phyloP scores from a whole-genome alignment of 2,888 invertebrate species.

The Phorcus lineatus region DNA sequence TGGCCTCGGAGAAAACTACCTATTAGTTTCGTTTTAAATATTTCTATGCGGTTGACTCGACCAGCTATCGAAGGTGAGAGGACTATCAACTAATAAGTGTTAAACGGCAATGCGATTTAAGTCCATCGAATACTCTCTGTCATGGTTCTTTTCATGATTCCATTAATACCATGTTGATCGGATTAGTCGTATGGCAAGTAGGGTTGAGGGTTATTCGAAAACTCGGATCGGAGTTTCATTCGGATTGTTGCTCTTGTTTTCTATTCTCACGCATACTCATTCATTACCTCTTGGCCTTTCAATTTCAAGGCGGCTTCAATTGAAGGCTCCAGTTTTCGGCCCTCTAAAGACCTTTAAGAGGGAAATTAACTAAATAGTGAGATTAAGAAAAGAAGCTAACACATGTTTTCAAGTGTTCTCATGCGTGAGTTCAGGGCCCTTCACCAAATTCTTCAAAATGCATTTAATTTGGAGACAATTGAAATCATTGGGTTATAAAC shows the following conservation, averaged over 20 bases:
- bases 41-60: not conserved
- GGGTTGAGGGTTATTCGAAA: not conserved
- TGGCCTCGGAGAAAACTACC: not conserved
- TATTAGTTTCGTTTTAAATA: constrained; percentile 4
- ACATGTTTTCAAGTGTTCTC: constrained; percentile 17
- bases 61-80: not conserved
- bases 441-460: not conserved
- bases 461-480: constrained; percentile 20
- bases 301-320: constrained; percentile 6
- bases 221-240: not conserved
- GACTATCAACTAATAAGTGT: constrained; percentile 2
- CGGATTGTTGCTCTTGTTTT: not conserved
- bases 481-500: not conserved
- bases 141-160: constrained; percentile 4
- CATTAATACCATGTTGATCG: constrained; percentile 18
- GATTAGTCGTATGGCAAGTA: constrained; percentile 4
- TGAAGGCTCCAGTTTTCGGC: constrained; percentile 13
- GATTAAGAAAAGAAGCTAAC: not conserved
- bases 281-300: constrained; percentile 9
- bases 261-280: not conserved
- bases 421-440: not conserved
- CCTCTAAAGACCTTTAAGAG: not conserved
- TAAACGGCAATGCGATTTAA: constrained; percentile 19
- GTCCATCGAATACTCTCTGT: not conserved
- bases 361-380: constrained; percentile 6